These are phyloP conservation scores for Platycnemis pennipes DNA, from an alignment of 2,888 invertebrate genomes.

Conservation along the genomic window DNA sequence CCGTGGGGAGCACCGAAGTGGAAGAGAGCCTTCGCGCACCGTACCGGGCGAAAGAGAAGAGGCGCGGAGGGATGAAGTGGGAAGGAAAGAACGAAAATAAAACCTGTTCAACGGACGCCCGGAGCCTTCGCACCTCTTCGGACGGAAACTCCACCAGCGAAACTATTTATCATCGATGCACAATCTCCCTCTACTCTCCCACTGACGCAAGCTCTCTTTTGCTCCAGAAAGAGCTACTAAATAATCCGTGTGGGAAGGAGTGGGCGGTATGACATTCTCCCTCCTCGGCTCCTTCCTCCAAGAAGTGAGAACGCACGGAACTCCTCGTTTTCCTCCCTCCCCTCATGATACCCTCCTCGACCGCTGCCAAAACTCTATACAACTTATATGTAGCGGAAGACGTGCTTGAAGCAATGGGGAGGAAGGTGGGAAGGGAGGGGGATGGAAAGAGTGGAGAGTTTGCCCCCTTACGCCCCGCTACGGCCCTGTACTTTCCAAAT, in stretches of 20 bases:
- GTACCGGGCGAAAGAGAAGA: neutral
- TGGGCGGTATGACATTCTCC: no score
- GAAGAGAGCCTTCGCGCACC: neutral
- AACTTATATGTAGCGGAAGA: constrained; percentile 11
- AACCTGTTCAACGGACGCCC: neutral
- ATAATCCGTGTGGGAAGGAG: no score
- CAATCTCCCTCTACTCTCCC: no score
- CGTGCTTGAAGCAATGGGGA: neutral
- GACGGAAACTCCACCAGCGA: neutral
- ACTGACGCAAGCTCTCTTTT: no score
- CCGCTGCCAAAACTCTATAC: neutral
- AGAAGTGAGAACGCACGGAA: no score
- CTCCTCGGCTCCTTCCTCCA: no score
- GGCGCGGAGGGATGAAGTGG: neutral
- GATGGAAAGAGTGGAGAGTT: no score
- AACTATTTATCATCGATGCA: neutral
- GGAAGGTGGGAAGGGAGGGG: neutral
- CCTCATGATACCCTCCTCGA: neutral
- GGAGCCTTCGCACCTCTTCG: neutral
- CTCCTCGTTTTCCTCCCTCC: no score
- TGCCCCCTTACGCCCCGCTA: no score
- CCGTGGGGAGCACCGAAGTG: neutral
- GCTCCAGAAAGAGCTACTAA: no score
- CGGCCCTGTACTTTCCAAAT: no score
- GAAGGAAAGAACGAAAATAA: neutral